phyloP scores from a whole-genome alignment of 2,113 vertebrate species.

The Labeo catla region DNA sequence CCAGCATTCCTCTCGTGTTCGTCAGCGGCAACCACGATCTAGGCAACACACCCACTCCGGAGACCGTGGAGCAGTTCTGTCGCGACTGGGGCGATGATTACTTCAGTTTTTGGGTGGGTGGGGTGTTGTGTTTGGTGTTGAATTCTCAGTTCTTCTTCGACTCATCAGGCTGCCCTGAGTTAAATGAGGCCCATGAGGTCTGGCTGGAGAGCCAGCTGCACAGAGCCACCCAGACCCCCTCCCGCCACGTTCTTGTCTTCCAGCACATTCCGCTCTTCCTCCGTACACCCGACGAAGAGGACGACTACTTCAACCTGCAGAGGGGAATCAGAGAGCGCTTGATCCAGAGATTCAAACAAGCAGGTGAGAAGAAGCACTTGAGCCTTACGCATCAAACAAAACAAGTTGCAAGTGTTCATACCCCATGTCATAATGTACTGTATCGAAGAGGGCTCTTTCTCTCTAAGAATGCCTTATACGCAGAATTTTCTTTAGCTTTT shows the following conservation, averaged over 20 bases:
- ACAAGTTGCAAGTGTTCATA: not conserved
- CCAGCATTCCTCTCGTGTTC: conserved; percentile 86
- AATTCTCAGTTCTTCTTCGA: conserved; percentile 93
- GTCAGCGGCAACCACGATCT: conserved; percentile 97
- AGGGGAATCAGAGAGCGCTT: conserved; percentile 77
- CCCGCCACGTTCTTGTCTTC: conserved; percentile 86
- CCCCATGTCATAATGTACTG: not conserved
- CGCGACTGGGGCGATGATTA: conserved; percentile 92
- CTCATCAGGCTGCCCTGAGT: conserved; percentile 80
- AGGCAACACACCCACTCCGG: conserved; percentile 85
- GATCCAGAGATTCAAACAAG: conserved; percentile 82
- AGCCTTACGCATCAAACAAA: conserved; percentile 13
- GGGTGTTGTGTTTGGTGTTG: conserved; percentile 90
- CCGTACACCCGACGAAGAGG: conserved; percentile 80
- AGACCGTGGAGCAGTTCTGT: conserved; percentile 81
- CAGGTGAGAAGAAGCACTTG: conserved; percentile 78
- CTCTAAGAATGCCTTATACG: not conserved
- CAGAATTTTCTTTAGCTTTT: not conserved
- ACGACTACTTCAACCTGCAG: conserved; percentile 92
- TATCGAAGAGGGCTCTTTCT: not conserved
- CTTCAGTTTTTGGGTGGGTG: conserved; percentile 96
- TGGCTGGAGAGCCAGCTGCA: conserved; percentile 89
- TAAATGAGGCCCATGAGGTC: conserved; percentile 83
- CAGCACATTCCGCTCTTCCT: conserved; percentile 95
- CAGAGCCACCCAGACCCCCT: conserved; percentile 64